These are phyloP conservation scores for Atractosteus spatula DNA, from an alignment of 2,113 vertebrate genomes.

Conservation along the genomic window DNA sequence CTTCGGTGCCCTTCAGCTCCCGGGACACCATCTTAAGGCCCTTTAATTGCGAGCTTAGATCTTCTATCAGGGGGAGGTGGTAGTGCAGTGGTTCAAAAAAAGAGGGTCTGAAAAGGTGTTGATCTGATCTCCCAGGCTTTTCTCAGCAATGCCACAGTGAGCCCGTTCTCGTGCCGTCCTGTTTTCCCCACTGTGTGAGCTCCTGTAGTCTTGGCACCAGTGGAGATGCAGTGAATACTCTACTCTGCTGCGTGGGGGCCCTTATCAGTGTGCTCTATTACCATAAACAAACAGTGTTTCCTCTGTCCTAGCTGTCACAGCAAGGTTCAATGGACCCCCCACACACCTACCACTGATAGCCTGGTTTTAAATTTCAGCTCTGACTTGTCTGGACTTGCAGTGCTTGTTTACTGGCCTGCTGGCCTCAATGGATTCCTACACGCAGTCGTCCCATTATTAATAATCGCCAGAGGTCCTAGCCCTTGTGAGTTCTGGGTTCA, in stretches of 20 bases:
- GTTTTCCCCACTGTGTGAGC: not conserved
- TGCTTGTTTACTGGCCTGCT: not conserved
- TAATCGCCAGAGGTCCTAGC: not conserved
- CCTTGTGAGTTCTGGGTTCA: not conserved
- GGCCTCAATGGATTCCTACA: not conserved
- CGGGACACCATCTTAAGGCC: not conserved
- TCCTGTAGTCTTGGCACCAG: not conserved
- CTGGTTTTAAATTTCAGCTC: slow-evolving; percentile 4
- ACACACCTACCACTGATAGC: not conserved
- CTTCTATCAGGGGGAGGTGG: too few relatives aligned
- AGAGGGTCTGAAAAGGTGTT: not conserved
- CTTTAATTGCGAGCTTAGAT: not conserved
- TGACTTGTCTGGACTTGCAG: slow-evolving; percentile 9
- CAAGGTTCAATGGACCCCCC: not conserved
- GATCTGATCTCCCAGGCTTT: not conserved
- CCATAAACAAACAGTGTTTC: slow-evolving; percentile 7
- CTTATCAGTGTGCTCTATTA: not conserved
- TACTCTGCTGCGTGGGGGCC: not conserved
- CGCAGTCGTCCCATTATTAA: not conserved
- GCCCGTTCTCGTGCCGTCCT: not conserved
- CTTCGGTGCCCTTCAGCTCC: not conserved
- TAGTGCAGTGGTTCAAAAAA: not conserved
- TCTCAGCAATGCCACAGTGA: not conserved
- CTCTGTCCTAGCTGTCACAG: slow-evolving; percentile 1
- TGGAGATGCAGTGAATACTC: not conserved